phyloP scores from a whole-genome alignment of 2,888 invertebrate genomes.

The Phyllotreta cruciferae region DNA sequence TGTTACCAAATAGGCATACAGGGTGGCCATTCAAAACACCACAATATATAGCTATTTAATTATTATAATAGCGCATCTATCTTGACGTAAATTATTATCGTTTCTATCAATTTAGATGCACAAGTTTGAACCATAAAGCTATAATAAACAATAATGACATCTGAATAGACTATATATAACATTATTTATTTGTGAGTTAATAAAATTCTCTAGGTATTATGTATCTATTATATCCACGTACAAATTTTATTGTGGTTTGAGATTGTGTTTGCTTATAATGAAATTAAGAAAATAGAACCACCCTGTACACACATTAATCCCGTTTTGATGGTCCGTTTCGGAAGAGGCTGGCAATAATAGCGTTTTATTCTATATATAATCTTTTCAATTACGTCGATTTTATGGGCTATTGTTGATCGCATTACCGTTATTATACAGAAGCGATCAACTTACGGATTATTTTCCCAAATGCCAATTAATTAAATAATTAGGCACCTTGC shows the following conservation, averaged over 20 bases:
- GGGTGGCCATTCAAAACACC: not conserved
- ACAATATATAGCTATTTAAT: not conserved
- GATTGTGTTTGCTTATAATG: too few species aligned
- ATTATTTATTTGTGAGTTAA: too few species aligned
- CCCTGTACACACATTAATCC: slow-evolving; percentile 23
- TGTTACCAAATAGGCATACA: slow-evolving; percentile 27
- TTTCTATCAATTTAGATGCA: not conserved
- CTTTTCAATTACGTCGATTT: slow-evolving; percentile 32
- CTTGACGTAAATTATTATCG: not conserved
- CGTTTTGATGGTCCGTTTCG: slow-evolving; percentile 24
- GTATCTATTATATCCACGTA: too few species aligned
- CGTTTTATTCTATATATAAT: slow-evolving; percentile 29
- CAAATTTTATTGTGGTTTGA: too few species aligned
- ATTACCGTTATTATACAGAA: slow-evolving; percentile 1
- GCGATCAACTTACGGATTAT: not conserved
- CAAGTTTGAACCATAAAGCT: too few species aligned
- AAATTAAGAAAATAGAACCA: not conserved
- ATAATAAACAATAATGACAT: too few species aligned
- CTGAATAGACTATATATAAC: too few species aligned
- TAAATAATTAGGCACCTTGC: too few species aligned
- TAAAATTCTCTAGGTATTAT: too few species aligned
- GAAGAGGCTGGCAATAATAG: slow-evolving; percentile 21
- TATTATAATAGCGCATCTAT: not conserved
- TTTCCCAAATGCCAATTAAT: too few species aligned
- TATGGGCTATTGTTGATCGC: slow-evolving; percentile 29